Base-by-base conservation (phyloP, 2,113 vertebrate species). In the Sinocyclocheilus anshuiensis region DNA sequence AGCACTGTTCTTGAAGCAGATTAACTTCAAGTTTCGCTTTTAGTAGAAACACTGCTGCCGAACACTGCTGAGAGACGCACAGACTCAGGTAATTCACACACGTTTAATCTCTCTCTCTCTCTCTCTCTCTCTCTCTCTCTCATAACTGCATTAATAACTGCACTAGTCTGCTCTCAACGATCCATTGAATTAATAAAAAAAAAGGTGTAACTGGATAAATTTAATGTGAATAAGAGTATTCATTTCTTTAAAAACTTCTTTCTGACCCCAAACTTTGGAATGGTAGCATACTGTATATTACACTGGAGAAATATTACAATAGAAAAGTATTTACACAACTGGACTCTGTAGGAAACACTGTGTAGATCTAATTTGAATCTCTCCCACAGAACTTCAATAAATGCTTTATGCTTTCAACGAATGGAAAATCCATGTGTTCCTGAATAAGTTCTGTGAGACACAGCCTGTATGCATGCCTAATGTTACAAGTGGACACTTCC, bases 371-470 rank as follows among this genome's bases (percentile, higher is more conserved):
- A 72, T 42, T 42, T 42, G 11, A 12, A 72, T 1, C 20, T 72
- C 69, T 42, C 36, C 36, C 72, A 24, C n/a, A 26, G 72, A 24
- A 42, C 72, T 75, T 5, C 4, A 24, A 24, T 75, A 75, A 75
- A 48, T 3, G 42, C 42, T 48, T 75, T 42, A 48, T 75, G n/a
- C 72, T 48, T 48, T 24, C 22, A 11, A 55, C 33, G 48, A 77
- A 53, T 29, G 13, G 1, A 26, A 77, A 77, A 26, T 29, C 75
- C 75, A 48, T 29, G 24, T 61, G 29, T 16, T 63, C 22, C 57
- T 80, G 6, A 55, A 80, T n/a, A n/a, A 81, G 65, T 39, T 83
- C 77, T 50, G 29, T n/a, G 80, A 86, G 72, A 85, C 75, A 48
- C 45, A 29, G 48, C 24, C 42, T 16, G n/a, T 24, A 50, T 50